phyloP scores from a whole-genome alignment of 2,113 vertebrate genomes.

The Hyaena hyaena region DNA sequence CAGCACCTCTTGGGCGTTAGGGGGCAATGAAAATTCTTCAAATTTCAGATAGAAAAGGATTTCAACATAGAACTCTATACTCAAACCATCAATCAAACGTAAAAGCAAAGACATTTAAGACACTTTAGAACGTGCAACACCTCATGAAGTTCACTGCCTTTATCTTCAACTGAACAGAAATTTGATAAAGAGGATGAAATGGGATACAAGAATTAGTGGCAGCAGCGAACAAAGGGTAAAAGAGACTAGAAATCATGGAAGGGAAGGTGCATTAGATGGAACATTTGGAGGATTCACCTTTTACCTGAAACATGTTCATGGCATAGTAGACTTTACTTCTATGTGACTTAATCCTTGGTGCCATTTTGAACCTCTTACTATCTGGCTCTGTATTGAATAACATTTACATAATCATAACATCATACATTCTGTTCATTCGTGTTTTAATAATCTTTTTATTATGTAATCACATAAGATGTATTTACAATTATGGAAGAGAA shows the following conservation, averaged over 20 bases:
- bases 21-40: constrained; percentile 10
- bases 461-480: background rate
- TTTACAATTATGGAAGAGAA: background rate
- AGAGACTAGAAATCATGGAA: background rate
- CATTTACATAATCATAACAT: background rate
- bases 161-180: background rate
- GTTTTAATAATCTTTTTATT: background rate
- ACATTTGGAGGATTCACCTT: background rate
- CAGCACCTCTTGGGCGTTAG: background rate
- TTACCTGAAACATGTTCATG: background rate
- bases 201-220: background rate
- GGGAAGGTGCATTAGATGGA: background rate
- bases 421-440: background rate
- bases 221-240: background rate
- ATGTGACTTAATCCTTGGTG: background rate
- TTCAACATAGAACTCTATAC: background rate
- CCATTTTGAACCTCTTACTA: background rate
- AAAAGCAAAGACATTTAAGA: background rate
- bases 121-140: background rate
- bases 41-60: background rate
- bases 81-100: background rate
- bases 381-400: background rate
- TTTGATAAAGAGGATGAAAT: background rate
- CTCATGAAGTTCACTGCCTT: background rate
- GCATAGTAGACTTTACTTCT: background rate